Percentiles rank a stretch among this genome's conserved stretches.
Conservation (phyloP, 2,113 vertebrate genomes). For the Thamnophis sirtalis region DNA sequence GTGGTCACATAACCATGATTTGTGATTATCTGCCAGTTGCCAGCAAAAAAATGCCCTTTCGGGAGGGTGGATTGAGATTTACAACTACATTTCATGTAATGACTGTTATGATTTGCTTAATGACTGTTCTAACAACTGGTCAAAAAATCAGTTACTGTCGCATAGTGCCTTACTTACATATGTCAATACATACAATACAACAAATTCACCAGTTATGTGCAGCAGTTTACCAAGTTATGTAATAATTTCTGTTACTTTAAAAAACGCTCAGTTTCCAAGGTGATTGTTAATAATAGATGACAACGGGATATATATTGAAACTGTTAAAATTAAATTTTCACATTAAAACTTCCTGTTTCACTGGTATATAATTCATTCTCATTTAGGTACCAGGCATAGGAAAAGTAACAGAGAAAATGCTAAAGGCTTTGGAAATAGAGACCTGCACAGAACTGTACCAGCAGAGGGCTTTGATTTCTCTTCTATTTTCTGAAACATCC, state of each 20-base stretch:
- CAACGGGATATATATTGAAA: not conserved
- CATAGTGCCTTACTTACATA: no score
- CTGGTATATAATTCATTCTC: slow-evolving; percentile 8
- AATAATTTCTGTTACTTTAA: not conserved
- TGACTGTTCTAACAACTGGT: not conserved
- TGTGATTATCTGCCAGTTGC: not conserved
- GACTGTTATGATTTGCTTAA: not conserved
- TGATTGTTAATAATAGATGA: not conserved
- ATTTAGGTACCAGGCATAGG: slow-evolving; percentile 90
- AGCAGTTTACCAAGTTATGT: not conserved
- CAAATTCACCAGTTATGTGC: not conserved
- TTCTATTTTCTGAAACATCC: slow-evolving; percentile 88
- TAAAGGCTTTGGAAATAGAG: slow-evolving; percentile 82
- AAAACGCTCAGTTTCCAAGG: not conserved
- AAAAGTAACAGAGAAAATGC: slow-evolving; percentile 97
- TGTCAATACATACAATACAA: not conserved
- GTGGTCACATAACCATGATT: no score
- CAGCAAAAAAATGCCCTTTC: not conserved
- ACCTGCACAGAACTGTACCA: slow-evolving; percentile 86
- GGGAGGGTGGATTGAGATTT: not conserved
- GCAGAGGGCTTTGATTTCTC: slow-evolving; percentile 85
- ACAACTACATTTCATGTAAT: not conserved
- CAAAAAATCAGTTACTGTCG: not conserved
- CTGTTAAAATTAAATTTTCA: not conserved
- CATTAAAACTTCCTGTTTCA: not conserved